phyloP scores from a whole-genome alignment of 1,140 invertebrate genomes.

The Mylabris phalerata region DNA sequence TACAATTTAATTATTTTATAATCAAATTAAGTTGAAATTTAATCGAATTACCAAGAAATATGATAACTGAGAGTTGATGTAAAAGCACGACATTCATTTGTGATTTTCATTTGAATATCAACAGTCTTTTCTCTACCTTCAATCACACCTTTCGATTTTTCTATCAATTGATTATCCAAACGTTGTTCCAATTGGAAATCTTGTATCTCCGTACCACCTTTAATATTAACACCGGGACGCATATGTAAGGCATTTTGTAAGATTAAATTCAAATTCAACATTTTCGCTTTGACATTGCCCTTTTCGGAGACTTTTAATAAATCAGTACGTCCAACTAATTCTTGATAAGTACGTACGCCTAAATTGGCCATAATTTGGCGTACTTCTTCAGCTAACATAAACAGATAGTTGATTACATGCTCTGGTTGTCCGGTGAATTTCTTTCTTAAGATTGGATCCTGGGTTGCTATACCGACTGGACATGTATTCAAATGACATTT shows the following conservation, averaged over 20 bases:
- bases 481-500: conserved; percentile 99
- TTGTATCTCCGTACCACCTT: conserved; percentile 79
- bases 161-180: conserved; percentile 79
- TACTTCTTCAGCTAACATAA: conserved; percentile 96
- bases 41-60: conserved; percentile 71
- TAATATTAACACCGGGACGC: conserved; percentile 82
- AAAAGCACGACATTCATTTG: conserved; percentile 90
- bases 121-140: conserved; percentile 61
- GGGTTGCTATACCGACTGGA: conserved; percentile 96
- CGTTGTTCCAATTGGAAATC: conserved; percentile 90
- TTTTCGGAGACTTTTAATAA: conserved; percentile 62
- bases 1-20: conserved; percentile 41
- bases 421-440: conserved; percentile 98
- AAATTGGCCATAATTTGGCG: conserved; percentile 83
- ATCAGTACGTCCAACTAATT: conserved; percentile 92
- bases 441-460: conserved; percentile 89
- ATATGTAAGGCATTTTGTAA: conserved; percentile 85
- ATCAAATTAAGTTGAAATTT: neutral
- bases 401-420: conserved; percentile 96
- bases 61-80: conserved; percentile 90
- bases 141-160: conserved; percentile 65
- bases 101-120: conserved; percentile 73
- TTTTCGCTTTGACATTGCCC: conserved; percentile 67
- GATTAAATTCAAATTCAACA: conserved; percentile 78
- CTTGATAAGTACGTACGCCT: conserved; percentile 69